Conservation (phyloP, 2,888 invertebrate genomes). For the Empis livida region DNA sequence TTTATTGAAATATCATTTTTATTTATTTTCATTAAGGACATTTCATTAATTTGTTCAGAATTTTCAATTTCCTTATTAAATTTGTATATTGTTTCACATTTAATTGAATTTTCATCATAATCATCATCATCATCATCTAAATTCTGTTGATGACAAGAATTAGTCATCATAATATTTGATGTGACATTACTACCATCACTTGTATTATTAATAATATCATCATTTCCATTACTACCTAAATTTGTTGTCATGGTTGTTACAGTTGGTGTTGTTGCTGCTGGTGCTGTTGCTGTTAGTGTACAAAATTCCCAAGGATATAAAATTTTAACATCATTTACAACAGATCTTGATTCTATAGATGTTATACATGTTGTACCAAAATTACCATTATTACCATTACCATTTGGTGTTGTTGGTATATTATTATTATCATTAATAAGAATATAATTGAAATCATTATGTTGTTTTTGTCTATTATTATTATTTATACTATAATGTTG, state of each 20-base stretch:
- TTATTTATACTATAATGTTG: slow-evolving; percentile 31
- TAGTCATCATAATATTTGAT: background rate
- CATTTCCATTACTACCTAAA: background rate
- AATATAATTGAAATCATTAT: background rate
- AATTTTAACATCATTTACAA: slow-evolving; percentile 29
- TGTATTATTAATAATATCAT: slow-evolving; percentile 1
- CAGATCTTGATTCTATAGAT: background rate
- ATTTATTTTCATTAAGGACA: background rate
- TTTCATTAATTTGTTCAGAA: background rate
- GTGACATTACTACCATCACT: background rate
- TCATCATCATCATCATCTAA: background rate
- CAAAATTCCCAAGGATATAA: slow-evolving; percentile 30
- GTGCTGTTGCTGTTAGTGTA: slow-evolving; percentile 26
- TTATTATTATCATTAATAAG: background rate
- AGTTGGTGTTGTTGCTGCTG: slow-evolving; percentile 13
- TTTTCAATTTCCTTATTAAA: background rate
- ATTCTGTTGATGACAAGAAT: background rate
- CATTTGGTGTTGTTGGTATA: background rate
- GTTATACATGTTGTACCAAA: background rate
- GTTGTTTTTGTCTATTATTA: background rate
- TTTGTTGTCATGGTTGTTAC: slow-evolving; percentile 10
- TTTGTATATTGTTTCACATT: background rate
- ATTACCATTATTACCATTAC: background rate
- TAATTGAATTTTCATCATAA: background rate
- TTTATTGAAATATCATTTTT: background rate